Evolutionary conservation across 2,888 invertebrate species (phyloP).

Genomic region (Agelastica alni): DNA sequence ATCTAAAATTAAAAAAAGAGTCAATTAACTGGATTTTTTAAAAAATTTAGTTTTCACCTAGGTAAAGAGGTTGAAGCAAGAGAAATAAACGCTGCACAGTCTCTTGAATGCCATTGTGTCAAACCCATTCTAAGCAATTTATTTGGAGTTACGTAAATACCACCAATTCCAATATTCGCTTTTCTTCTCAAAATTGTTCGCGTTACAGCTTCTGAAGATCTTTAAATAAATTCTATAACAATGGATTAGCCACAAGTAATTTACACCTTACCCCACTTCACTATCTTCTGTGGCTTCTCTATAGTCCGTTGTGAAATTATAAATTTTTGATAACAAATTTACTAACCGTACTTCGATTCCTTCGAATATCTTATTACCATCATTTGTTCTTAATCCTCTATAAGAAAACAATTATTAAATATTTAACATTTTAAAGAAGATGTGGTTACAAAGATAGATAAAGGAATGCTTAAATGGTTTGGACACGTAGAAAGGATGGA

Average conservation of each 20-base stretch:
- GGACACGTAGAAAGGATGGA: no score
- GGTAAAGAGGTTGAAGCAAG: conserved; percentile 78
- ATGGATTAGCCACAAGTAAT: no score
- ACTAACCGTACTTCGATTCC: conserved; percentile 75
- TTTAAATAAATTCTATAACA: conserved; percentile 50
- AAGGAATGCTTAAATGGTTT: no score
- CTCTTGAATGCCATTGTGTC: conserved; percentile 69
- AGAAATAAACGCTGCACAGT: conserved; percentile 79
- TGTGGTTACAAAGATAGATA: no score
- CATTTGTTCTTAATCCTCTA: conserved; percentile 50
- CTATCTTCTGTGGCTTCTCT: conserved; percentile 61
- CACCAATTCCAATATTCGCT: conserved; percentile 72
- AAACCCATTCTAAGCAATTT: conserved; percentile 61
- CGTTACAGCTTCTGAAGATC: conserved; percentile 66
- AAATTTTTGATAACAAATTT: conserved; percentile 63
- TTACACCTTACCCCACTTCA: conserved; percentile 58
- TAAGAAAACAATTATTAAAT: no score
- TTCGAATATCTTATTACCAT: conserved; percentile 67
- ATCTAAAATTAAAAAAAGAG: conserved; percentile 64
- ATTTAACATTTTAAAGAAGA: no score
- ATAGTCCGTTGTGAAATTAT: conserved; percentile 76
- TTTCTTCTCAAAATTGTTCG: conserved; percentile 60
- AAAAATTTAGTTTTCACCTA: conserved; percentile 63
- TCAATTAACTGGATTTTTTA: no score
- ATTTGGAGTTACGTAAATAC: conserved; percentile 69